These are phyloP conservation scores for Pinctada fucata DNA, from an alignment of 2,888 invertebrate genomes.

Conservation along the genomic window DNA sequence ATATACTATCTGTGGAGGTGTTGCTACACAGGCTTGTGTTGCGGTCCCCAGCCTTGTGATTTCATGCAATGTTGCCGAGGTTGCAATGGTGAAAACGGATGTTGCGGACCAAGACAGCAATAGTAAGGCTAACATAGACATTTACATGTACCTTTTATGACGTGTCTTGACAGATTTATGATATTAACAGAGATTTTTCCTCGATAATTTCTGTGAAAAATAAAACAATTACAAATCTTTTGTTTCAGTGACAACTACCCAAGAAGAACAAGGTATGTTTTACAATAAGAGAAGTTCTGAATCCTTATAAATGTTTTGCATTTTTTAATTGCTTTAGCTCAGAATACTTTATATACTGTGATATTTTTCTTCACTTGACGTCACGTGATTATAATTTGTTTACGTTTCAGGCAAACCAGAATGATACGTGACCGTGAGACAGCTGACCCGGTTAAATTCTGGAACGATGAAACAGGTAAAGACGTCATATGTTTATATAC, in stretches of 20 bases:
- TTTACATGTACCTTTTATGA: background rate
- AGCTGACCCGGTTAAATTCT: background rate
- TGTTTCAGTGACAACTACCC: background rate
- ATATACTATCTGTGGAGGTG: slow-evolving; percentile 33
- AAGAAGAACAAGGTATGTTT: background rate
- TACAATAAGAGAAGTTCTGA: too few relatives aligned
- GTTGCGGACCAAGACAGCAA: background rate
- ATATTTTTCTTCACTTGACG: background rate
- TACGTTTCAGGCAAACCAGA: background rate
- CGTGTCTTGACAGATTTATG: background rate
- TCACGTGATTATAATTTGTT: too few relatives aligned
- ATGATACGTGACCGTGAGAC: background rate
- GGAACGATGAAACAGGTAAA: background rate
- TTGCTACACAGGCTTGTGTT: slow-evolving; percentile 34
- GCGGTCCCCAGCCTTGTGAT: slow-evolving; percentile 39
- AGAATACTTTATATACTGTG: background rate
- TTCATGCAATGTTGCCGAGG: slow-evolving; percentile 24
- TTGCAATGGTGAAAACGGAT: background rate
- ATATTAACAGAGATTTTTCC: background rate
- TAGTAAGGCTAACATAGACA: background rate
- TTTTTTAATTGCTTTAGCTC: background rate
- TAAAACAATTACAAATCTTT: background rate
- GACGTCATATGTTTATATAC: background rate
- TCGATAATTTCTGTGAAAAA: background rate
- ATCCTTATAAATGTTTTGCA: background rate